phyloP scores from a whole-genome alignment of 1,140 invertebrate species.

The Hylyphantes graminicola region DNA sequence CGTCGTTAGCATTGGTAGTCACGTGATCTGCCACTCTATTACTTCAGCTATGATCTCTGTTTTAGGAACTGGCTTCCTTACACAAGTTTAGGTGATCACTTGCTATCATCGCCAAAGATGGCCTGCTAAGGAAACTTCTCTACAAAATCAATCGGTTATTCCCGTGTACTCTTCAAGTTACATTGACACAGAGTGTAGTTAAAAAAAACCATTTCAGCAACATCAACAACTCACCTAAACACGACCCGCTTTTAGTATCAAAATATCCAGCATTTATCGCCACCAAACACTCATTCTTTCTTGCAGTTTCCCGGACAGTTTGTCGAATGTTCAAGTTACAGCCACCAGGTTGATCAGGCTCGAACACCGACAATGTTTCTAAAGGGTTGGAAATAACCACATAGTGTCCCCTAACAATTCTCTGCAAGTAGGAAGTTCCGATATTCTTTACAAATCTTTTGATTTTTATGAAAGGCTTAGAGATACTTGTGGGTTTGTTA shows the following conservation, averaged over 20 bases:
- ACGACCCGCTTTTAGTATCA: constrained; percentile 65
- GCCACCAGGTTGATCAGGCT: constrained; percentile 64
- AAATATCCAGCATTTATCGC: constrained; percentile 69
- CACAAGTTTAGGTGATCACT: no score
- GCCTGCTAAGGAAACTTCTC: no score
- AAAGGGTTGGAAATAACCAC: constrained; percentile 64
- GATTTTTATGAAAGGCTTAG: constrained; percentile 60
- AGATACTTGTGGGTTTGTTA: constrained; percentile 46
- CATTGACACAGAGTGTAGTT: no score
- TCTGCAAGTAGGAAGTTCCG: background rate
- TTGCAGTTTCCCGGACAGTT: constrained; percentile 64
- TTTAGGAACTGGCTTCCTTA: no score
- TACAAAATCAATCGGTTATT: no score
- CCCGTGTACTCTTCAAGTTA: no score
- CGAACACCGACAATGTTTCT: constrained; percentile 65
- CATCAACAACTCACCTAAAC: constrained; percentile 65
- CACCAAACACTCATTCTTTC: constrained; percentile 65
- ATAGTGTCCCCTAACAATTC: constrained; percentile 62
- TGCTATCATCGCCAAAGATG: no score
- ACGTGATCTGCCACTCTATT: no score
- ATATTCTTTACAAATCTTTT: constrained; percentile 62
- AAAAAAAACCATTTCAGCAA: no score
- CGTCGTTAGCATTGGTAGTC: no score
- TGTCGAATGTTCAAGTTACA: constrained; percentile 62
- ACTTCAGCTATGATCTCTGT: no score